Evolutionary conservation across 1,140 invertebrate species (phyloP), one percentile per base, ranked within the genome.

Genomic region (Drosophila tristis): DNA sequence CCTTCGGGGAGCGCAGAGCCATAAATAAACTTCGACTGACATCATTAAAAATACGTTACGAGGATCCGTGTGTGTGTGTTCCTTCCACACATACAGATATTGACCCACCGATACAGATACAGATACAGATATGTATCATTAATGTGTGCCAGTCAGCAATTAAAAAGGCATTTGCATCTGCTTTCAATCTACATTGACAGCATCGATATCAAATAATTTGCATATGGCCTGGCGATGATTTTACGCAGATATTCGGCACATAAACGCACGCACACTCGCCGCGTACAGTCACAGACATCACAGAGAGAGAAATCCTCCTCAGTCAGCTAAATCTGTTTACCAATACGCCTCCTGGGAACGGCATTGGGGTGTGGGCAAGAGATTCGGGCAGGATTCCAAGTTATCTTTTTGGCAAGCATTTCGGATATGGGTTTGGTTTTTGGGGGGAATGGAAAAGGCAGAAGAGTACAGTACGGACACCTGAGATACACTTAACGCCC

Each of bases 31-130:
- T 61, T 65, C 55, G 25, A 55, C 50, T 61, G 53, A 54, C 60
- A 64, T 86, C 61, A 85, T 85, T 84, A 84, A 76, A 84, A 64
- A 50, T 54, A 26, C 63, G 65, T 66, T 76, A 63, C 73, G 59
- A 64, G 54, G 23, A 56, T 2, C 1, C 15, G 23, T 31, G 43
- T 35, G 16, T 57, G 20, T 20, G 20, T 20, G 20, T 16, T 0
- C 20, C 20, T 2, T 20, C 20, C 20, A 11, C 45, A 51, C 13
- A 26, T 13, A 29, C 7, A 8, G 4, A 35, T 35, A 39, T 39
- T 39, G 59, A 62, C 25, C 6, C 16, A 6, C n/a, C 43, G 11
- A 20, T 13, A 20, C 29, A 31, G 50, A 61, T 49, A 31, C 31
- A 31, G 8, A 35, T 48, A 4, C 20, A 48, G 31, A 25, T 16